These are phyloP conservation scores for Petrocephalus zakoni DNA, from an alignment of 2,113 vertebrate genomes.

Conservation along the genomic window DNA sequence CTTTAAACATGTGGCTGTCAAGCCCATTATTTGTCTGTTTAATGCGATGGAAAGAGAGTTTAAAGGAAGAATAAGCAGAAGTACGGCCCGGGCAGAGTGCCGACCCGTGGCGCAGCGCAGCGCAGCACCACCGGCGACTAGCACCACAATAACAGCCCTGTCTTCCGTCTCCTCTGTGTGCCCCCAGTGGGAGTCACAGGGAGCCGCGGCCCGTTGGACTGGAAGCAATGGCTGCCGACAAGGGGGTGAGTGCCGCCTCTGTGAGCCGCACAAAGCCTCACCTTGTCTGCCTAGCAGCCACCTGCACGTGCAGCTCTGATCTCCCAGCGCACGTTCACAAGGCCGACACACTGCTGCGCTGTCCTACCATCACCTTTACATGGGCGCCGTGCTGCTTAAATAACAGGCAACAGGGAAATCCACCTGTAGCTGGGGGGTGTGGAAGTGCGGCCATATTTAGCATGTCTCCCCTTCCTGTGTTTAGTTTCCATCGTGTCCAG, in stretches of 20 bases:
- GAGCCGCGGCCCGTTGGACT: slow-evolving; percentile 17
- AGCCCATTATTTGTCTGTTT: slow-evolving; percentile 35
- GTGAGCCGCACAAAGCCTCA: slow-evolving; percentile 28
- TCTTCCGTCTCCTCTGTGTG: neutral
- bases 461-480: slow-evolving; percentile 16
- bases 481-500: slow-evolving; percentile 27
- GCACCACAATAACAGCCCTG: slow-evolving; percentile 21
- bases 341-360: slow-evolving; percentile 35
- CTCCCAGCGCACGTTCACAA: neutral
- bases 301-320: slow-evolving; percentile 28
- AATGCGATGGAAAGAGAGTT: slow-evolving; percentile 36
- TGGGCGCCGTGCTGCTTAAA: slow-evolving; percentile 38
- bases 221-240: slow-evolving; percentile 41
- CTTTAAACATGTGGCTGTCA: slow-evolving; percentile 32
- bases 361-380: neutral
- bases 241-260: slow-evolving; percentile 30
- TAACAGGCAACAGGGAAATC: slow-evolving; percentile 36
- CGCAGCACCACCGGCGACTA: neutral
- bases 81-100: slow-evolving; percentile 11
- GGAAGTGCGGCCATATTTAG: slow-evolving; percentile 31
- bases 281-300: neutral
- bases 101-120: slow-evolving; percentile 1
- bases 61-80: neutral
- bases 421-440: neutral
- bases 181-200: neutral